phyloP scores from a whole-genome alignment of 2,888 invertebrate species.

The Euphydryas editha region DNA sequence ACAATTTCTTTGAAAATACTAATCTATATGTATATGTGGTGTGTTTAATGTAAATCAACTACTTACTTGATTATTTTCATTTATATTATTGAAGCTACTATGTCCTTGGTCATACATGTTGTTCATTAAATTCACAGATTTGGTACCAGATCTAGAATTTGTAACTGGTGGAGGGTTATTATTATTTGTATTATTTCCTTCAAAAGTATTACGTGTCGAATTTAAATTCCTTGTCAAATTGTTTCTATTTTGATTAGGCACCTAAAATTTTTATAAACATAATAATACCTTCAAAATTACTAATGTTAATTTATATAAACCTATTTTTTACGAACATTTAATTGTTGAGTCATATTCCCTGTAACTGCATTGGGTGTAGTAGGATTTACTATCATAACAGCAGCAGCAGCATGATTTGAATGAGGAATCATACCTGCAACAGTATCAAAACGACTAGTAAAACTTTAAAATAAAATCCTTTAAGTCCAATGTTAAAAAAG shows the following conservation, averaged over 20 bases:
- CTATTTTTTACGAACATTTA: conserved; percentile 64
- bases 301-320: neutral
- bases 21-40: neutral
- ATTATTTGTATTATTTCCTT: conserved; percentile 66
- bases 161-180: conserved; percentile 66
- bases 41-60: too few relatives aligned
- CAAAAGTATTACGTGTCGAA: conserved; percentile 73
- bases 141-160: conserved; percentile 66
- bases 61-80: conserved; percentile 75
- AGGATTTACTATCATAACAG: conserved; percentile 82
- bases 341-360: conserved; percentile 73
- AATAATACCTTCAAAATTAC: neutral
- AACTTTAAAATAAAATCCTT: too few relatives aligned
- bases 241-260: conserved; percentile 73
- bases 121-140: conserved; percentile 76
- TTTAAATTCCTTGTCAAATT: conserved; percentile 76
- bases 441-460: conserved; percentile 8
- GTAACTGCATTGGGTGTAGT: conserved; percentile 78
- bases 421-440: conserved; percentile 72
- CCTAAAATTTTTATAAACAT: conserved; percentile 47
- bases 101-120: conserved; percentile 79
- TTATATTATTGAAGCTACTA: conserved; percentile 70
- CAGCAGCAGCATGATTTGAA: conserved; percentile 78
- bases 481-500: too few relatives aligned
- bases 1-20: too few relatives aligned